Percentiles rank a stretch among this genome's conserved stretches.
Conservation (phyloP, 2,797 vertebrate genomes). For the Fistularia tabacaria region DNA sequence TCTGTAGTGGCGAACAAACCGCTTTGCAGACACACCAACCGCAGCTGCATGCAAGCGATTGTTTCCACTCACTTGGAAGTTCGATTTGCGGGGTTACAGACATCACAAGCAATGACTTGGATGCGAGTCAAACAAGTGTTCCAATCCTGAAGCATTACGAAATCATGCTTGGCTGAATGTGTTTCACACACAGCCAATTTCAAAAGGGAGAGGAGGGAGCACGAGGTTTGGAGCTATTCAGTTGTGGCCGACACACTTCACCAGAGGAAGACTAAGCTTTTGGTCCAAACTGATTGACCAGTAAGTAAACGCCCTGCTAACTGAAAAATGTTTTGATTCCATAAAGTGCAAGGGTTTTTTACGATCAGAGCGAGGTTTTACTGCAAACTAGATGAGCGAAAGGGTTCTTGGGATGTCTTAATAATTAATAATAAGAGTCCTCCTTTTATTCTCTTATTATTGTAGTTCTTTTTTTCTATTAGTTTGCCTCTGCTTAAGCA, state of each 20-base stretch:
- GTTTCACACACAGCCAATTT: conserved; percentile 36
- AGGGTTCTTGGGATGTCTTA: too few species aligned
- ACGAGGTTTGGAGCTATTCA: conserved; percentile 26
- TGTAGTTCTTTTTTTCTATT: background rate
- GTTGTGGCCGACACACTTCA: conserved; percentile 13
- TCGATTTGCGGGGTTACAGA: conserved; percentile 30
- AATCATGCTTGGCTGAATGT: conserved; percentile 52
- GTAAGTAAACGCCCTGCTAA: background rate
- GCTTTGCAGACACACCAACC: background rate
- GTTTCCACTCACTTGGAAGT: conserved; percentile 1
- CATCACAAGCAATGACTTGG: conserved; percentile 18
- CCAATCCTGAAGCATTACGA: background rate
- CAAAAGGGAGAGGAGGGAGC: conserved; percentile 18
- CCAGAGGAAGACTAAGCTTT: conserved; percentile 48
- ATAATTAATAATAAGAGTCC: too few species aligned
- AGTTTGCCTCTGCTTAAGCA: conserved; percentile 36
- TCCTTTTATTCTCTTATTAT: too few species aligned
- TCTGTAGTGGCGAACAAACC: background rate
- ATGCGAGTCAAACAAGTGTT: conserved; percentile 31
- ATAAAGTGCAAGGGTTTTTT: background rate
- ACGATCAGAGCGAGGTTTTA: background rate
- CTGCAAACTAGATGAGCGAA: background rate
- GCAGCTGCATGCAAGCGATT: background rate
- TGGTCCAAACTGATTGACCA: conserved; percentile 27
- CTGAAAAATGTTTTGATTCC: background rate